phyloP scores from a whole-genome alignment of 2,888 invertebrate genomes.

The Halictus quadricinctus region DNA sequence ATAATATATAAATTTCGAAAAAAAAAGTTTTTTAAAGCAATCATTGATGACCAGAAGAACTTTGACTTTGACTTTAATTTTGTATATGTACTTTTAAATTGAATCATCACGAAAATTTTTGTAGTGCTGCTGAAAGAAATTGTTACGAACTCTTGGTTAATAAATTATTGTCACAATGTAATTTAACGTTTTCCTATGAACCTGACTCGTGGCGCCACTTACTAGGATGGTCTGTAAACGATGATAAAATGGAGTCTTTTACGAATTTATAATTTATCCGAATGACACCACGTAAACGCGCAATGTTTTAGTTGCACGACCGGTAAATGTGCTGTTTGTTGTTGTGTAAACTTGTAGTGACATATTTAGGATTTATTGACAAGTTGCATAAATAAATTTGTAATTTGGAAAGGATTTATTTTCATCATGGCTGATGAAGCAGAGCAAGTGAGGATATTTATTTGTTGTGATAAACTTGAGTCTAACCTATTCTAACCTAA shows the following conservation, averaged over 20 bases:
- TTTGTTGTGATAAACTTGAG: not conserved
- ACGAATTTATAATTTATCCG: slow-evolving; percentile 32
- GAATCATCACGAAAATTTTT: not conserved
- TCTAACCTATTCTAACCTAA: slow-evolving; percentile 43
- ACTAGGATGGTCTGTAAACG: not conserved
- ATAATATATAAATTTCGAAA: no score
- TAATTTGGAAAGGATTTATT: not conserved
- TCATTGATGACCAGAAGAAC: no score
- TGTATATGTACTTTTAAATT: not conserved
- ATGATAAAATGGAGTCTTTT: slow-evolving; percentile 22
- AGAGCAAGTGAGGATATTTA: slow-evolving; percentile 73
- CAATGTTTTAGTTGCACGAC: not conserved
- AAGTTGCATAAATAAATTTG: slow-evolving; percentile 3
- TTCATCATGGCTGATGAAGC: slow-evolving; percentile 77
- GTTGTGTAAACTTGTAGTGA: not conserved
- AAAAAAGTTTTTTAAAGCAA: no score
- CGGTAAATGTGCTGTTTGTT: slow-evolving; percentile 12
- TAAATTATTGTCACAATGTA: not conserved
- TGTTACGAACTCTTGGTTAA: not conserved
- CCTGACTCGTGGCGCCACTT: slow-evolving; percentile 42
- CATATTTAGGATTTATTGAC: not conserved
- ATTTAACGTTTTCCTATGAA: not conserved
- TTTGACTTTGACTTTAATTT: no score
- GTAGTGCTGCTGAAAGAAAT: no score
- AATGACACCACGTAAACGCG: slow-evolving; percentile 41